Percentiles rank a stretch among this genome's conserved stretches.
These are phyloP conservation scores for Heliconius nattereri DNA, from an alignment of 1,140 invertebrate species.

Conservation along the genomic window DNA sequence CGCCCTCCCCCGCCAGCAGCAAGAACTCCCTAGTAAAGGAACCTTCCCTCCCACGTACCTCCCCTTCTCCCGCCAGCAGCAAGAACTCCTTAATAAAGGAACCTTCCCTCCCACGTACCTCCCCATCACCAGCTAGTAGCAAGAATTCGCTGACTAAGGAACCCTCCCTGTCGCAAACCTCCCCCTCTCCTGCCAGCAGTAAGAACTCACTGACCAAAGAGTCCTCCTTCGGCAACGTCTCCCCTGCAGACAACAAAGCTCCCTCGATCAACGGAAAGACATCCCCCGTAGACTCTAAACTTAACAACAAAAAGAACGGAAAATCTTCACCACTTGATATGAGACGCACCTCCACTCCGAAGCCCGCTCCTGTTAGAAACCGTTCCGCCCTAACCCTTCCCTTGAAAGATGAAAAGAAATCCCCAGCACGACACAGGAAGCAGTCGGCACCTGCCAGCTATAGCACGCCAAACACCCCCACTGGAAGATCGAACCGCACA, in stretches of 20 bases:
- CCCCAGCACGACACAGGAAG: slow-evolving; percentile 54
- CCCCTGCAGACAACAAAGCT: slow-evolving; percentile 56
- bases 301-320: slow-evolving; percentile 40
- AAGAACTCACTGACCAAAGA: slow-evolving; percentile 42
- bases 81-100: slow-evolving; percentile 43
- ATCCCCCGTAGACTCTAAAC: slow-evolving; percentile 49
- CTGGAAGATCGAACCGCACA: slow-evolving; percentile 54
- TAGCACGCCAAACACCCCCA: slow-evolving; percentile 68
- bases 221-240: slow-evolving; percentile 40
- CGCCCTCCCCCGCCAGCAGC: slow-evolving; percentile 45
- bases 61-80: slow-evolving; percentile 36
- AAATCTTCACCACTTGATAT: slow-evolving; percentile 50
- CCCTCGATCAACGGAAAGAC: slow-evolving; percentile 54
- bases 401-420: slow-evolving; percentile 47
- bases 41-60: slow-evolving; percentile 23
- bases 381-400: slow-evolving; percentile 63
- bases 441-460: slow-evolving; percentile 69
- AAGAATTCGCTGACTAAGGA: slow-evolving; percentile 42
- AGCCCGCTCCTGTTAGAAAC: slow-evolving; percentile 43
- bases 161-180: slow-evolving; percentile 23
- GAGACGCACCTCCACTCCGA: slow-evolving; percentile 58
- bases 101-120: slow-evolving; percentile 41
- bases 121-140: slow-evolving; percentile 43
- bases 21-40: slow-evolving; percentile 43
- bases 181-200: slow-evolving; percentile 35